phyloP scores from a whole-genome alignment of 1,140 invertebrate genomes.

The Anagrus nilaparvatae region DNA sequence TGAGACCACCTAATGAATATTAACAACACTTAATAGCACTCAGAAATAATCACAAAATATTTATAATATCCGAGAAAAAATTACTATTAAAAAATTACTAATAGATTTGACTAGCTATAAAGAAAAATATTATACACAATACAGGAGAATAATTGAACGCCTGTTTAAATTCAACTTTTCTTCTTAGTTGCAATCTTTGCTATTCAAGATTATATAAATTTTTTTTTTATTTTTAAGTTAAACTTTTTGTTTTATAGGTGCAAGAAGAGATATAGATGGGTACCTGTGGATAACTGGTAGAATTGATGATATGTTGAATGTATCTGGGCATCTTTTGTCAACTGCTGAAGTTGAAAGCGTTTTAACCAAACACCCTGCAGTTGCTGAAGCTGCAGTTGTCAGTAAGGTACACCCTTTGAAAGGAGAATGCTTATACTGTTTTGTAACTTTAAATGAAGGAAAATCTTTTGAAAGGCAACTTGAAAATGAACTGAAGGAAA shows the following conservation, averaged over 20 bases:
- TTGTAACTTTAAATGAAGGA: conserved; percentile 79
- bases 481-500: conserved; percentile 64
- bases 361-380: conserved; percentile 68
- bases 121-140: too few relatives aligned
- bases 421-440: conserved; percentile 94
- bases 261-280: conserved; percentile 82
- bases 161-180: too few relatives aligned
- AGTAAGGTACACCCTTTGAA: conserved; percentile 87
- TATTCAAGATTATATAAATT: too few relatives aligned
- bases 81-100: too few relatives aligned
- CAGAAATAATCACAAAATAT: too few relatives aligned
- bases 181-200: too few relatives aligned
- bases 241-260: conserved; percentile 65
- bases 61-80: too few relatives aligned
- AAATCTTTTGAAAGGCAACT: conserved; percentile 59
- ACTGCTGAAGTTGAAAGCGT: conserved; percentile 93
- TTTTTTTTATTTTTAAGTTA: too few relatives aligned
- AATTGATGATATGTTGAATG: conserved; percentile 97
- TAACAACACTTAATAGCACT: too few relatives aligned
- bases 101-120: too few relatives aligned
- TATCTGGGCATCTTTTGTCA: conserved; percentile 93
- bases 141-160: too few relatives aligned
- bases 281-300: conserved; percentile 96
- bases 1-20: too few relatives aligned
- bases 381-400: conserved; percentile 92